A percentile compares a stretch with the other conserved stretches of the same genome.
Conservation (phyloP, 2,797 vertebrate genomes). For the Acrocephalus scirpaceus region DNA sequence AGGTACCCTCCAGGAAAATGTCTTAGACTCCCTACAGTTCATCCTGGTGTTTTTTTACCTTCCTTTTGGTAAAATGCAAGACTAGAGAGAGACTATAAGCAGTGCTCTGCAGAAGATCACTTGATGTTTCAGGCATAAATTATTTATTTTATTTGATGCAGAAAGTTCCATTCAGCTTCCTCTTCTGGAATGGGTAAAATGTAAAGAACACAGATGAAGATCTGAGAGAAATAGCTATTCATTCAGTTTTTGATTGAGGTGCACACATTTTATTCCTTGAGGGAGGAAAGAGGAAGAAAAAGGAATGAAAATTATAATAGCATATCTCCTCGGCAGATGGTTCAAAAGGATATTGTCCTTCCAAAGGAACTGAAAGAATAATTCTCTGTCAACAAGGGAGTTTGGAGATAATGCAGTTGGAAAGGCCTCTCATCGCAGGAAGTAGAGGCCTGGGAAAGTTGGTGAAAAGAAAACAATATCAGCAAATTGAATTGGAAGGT, state of each 20-base stretch:
- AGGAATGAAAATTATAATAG: slow-evolving; percentile 54
- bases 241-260: slow-evolving; percentile 16
- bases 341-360: slow-evolving; percentile 6
- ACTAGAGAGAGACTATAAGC: neutral
- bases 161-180: neutral
- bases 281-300: slow-evolving; percentile 57
- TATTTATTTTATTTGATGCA: neutral
- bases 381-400: slow-evolving; percentile 49
- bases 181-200: neutral
- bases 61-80: neutral
- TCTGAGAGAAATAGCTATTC: slow-evolving; percentile 1
- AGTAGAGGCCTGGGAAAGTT: slow-evolving; percentile 12
- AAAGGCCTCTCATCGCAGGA: slow-evolving; percentile 11
- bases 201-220: slow-evolving; percentile 8
- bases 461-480: slow-evolving; percentile 4
- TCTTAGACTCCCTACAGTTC: neutral
- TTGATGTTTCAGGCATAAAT: neutral
- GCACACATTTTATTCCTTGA: slow-evolving; percentile 58
- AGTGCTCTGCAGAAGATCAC: neutral
- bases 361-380: slow-evolving; percentile 47
- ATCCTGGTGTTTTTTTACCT: neutral
- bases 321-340: slow-evolving; percentile 44
- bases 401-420: slow-evolving; percentile 35
- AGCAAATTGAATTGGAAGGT: neutral
- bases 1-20: neutral